Base-by-base conservation (phyloP, 2,797 vertebrate genomes). In the Corythornis leucogaster region DNA sequence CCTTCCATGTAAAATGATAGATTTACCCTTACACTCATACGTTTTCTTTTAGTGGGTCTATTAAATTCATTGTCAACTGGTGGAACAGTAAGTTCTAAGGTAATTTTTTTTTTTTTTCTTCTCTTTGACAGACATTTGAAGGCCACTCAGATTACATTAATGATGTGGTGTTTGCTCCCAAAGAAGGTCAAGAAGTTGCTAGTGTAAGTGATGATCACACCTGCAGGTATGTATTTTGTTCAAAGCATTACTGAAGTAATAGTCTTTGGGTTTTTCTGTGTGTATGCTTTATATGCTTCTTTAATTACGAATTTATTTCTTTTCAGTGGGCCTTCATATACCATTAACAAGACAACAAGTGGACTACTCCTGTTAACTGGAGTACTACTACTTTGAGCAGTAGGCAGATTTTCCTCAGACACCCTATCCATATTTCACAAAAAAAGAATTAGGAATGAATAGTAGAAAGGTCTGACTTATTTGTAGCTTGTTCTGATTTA, bases 161-260 rank as follows among this genome's bases (percentile, higher is more conserved):
- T 97, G 98, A 98, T 94, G 95, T 99, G 97, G 99, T 99, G 68
- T 99, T 99, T 95, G 98, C 99, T 90, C 99, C 99, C 80, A 98
- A 95, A 19, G 98, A 99, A 91, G 99, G 99, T 96, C 98, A 98
- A 95, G 98, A 98, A 97, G 98, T 99, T 80, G 99, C 99, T 97
- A 99, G 99, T 67, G 99, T 99, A 96, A 99, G 99, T 80, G 99
- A 99, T 88, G 99, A 99, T 97, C 99, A 99, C 98, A 99, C 99
- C 94, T 99, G 99, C 98, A 99, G 99, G 99, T 99, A 97, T 57
- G 97, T 87, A 58, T 92, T 85, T 71, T 42, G 9, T 92, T 86
- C 11, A 80, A 57, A 88, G 40, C 13, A 14, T 48, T 63, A 31
- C 5, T 68, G 57, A 85, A 58, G 61, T 50, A 22, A 53, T 46